Evolutionary conservation across 2,797 vertebrate genomes (phyloP).

Genomic region (Chloroceryle amazona): DNA sequence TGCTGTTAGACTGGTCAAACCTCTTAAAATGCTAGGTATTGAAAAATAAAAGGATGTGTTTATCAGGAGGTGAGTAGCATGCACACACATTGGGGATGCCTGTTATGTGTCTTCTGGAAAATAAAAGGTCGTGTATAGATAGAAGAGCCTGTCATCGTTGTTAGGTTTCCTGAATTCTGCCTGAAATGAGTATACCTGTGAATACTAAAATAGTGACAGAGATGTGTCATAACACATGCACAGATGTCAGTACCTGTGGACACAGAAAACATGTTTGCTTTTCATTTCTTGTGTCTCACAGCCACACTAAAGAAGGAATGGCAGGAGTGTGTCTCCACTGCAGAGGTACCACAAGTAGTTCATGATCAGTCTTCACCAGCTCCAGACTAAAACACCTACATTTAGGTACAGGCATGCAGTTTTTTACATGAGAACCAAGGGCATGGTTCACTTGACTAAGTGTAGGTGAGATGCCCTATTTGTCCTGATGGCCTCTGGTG

Average conservation of each 20-base stretch:
- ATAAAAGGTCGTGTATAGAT: neutral
- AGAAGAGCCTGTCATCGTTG: neutral
- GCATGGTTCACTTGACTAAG: neutral
- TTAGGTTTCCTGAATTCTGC: neutral
- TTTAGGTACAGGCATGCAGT: neutral
- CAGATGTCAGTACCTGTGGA: neutral
- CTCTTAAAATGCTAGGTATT: neutral
- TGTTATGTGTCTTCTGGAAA: neutral
- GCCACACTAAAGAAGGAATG: accelerated
- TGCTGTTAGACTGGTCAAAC: neutral
- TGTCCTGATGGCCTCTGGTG: neutral
- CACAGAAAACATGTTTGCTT: neutral
- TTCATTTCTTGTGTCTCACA: neutral
- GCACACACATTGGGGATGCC: neutral
- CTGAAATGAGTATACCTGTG: neutral
- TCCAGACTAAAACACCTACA: neutral
- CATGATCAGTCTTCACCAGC: neutral
- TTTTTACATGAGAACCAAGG: neutral
- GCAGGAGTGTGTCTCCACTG: neutral
- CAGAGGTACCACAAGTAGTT: neutral
- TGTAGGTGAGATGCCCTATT: neutral
- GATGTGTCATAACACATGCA: neutral
- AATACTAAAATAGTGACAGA: neutral
- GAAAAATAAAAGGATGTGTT: neutral
- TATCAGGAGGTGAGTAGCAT: neutral